Conservation (phyloP, 2,888 invertebrate genomes). For the Pomacea canaliculata region DNA sequence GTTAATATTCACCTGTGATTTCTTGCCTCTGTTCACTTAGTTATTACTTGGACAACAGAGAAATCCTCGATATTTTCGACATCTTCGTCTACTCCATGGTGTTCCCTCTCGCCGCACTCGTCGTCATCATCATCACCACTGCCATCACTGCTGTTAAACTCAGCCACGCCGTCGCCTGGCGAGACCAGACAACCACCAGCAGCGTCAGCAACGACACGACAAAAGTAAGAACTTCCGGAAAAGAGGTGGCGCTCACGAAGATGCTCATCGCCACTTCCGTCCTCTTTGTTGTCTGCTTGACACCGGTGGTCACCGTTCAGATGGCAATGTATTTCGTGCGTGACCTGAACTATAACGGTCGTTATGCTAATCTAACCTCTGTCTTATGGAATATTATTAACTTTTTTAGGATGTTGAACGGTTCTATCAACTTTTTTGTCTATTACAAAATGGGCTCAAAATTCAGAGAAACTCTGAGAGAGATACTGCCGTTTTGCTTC, state of each 20-base stretch:
- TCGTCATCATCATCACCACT: conserved; percentile 10
- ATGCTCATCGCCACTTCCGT: conserved; percentile 18
- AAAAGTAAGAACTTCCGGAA: background rate
- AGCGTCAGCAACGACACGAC: background rate
- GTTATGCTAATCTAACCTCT: conserved; percentile 8
- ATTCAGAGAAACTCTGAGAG: background rate
- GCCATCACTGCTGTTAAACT: conserved; percentile 10
- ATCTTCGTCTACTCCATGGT: background rate
- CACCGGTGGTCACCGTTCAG: conserved; percentile 7
- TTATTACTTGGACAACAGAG: background rate
- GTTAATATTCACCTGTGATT: too few species aligned
- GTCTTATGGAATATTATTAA: background rate
- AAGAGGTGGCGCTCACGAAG: conserved; percentile 9
- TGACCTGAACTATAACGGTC: background rate
- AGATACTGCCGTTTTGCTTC: too few species aligned
- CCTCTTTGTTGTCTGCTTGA: conserved; percentile 6
- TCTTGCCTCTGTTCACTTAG: background rate
- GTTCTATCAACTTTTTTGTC: conserved; percentile 9
- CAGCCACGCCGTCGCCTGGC: background rate
- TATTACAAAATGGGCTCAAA: conserved; percentile 12
- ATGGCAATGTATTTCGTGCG: background rate
- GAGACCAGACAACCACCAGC: background rate
- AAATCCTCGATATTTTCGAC: background rate
- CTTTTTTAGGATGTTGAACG: background rate
- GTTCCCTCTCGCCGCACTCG: background rate